Evolutionary conservation across 2,888 invertebrate species (phyloP).

Genomic region (Aproaerema taeniolella): DNA sequence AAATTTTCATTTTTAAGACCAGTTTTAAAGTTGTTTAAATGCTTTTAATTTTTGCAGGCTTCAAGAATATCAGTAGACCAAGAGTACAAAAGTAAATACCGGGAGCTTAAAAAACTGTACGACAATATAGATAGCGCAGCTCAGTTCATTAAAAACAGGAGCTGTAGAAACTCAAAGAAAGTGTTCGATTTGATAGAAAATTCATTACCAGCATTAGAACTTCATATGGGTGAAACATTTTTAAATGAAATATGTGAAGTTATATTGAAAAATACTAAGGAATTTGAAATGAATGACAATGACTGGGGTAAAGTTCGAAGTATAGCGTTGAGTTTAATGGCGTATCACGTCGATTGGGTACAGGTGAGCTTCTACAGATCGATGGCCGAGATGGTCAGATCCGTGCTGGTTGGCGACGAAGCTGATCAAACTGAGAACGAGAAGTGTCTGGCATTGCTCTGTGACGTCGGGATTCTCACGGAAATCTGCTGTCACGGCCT

Average conservation of each 20-base stretch:
- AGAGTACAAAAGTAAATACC: conserved; percentile 60
- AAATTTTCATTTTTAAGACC: too few relatives aligned
- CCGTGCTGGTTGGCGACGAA: conserved; percentile 73
- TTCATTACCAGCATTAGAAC: conserved; percentile 75
- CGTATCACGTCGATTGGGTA: conserved; percentile 75
- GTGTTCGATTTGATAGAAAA: conserved; percentile 67
- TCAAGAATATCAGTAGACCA: conserved; percentile 48
- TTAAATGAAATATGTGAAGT: conserved; percentile 62
- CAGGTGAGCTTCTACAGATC: conserved; percentile 72
- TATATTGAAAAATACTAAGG: conserved; percentile 44
- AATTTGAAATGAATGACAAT: conserved; percentile 45
- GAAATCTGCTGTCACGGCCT: conserved; percentile 82
- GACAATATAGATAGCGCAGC: conserved; percentile 55
- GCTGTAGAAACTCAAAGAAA: conserved; percentile 37
- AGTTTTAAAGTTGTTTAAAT: too few relatives aligned
- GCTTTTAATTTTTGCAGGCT: too few relatives aligned
- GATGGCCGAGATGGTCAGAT: conserved; percentile 71
- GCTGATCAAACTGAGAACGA: conserved; percentile 53
- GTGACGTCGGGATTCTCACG: conserved; percentile 75
- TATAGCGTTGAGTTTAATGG: conserved; percentile 73
- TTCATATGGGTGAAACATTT: conserved; percentile 75
- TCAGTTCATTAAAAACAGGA: conserved; percentile 50
- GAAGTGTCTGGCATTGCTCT: conserved; percentile 71
- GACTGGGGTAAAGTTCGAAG: conserved; percentile 53
- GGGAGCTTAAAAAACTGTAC: conserved; percentile 49